These are phyloP conservation scores for Heliconius hewitsoni DNA, from an alignment of 1,140 invertebrate genomes.

Conservation along the genomic window DNA sequence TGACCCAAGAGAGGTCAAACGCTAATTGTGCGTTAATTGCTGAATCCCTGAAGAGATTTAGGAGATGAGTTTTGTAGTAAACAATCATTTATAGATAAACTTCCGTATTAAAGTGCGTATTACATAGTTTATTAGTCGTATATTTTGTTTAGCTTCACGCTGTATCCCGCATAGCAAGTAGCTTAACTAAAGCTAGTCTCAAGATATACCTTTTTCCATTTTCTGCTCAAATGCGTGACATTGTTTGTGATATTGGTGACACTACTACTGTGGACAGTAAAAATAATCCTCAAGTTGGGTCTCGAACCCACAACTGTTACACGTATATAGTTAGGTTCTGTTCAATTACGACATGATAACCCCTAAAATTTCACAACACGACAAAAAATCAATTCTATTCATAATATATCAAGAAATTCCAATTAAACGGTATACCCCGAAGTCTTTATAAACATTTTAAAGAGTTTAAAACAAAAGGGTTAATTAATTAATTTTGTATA, in stretches of 20 bases:
- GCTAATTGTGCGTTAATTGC: conserved; percentile 19
- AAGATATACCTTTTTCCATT: neutral
- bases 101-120: neutral
- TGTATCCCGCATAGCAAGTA: too few relatives aligned
- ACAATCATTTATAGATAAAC: conserved; percentile 15
- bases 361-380: too few relatives aligned
- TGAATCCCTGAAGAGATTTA: conserved; percentile 12
- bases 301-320: neutral
- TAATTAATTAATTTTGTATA: conserved; percentile 9
- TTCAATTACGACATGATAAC: too few relatives aligned
- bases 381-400: neutral
- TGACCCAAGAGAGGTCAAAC: conserved; percentile 16
- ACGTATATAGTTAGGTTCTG: neutral
- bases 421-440: conserved; percentile 1
- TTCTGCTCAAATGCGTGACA: neutral
- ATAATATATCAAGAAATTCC: neutral
- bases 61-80: conserved; percentile 20
- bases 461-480: conserved; percentile 12
- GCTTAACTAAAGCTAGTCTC: neutral
- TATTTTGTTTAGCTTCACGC: neutral
- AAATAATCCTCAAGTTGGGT: too few relatives aligned
- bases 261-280: too few relatives aligned
- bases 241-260: too few relatives aligned
- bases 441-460: conserved; percentile 11
- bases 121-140: neutral